A percentile compares a stretch with the other conserved stretches of the same genome.
phyloP scores from a whole-genome alignment of 2,797 vertebrate species.

The Triplophysa bombifrons region DNA sequence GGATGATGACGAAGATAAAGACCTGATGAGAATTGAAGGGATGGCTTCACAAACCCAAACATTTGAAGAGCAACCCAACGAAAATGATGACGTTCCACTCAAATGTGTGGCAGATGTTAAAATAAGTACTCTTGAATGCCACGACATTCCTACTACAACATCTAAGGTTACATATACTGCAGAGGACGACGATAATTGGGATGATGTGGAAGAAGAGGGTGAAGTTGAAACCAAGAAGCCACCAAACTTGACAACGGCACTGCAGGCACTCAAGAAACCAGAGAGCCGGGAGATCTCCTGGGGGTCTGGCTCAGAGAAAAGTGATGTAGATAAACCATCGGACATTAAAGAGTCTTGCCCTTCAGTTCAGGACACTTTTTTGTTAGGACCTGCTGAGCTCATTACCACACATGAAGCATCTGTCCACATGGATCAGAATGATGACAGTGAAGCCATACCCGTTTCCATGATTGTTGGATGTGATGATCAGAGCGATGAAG shows the following conservation, averaged over 20 bases:
- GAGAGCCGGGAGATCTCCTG: slow-evolving; percentile 47
- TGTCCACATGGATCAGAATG: slow-evolving; percentile 36
- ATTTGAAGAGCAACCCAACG: slow-evolving; percentile 10
- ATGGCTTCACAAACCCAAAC: slow-evolving; percentile 6
- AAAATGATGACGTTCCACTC: slow-evolving; percentile 2
- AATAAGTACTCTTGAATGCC: not conserved
- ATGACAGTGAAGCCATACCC: slow-evolving; percentile 57
- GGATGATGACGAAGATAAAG: slow-evolving; percentile 49
- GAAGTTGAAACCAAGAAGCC: slow-evolving; percentile 12
- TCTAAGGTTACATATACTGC: slow-evolving; percentile 9
- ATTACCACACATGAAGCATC: not conserved
- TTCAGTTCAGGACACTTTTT: slow-evolving; percentile 6
- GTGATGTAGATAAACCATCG: not conserved
- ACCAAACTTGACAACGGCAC: slow-evolving; percentile 21
- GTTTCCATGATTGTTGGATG: slow-evolving; percentile 66
- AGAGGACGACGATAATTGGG: slow-evolving; percentile 29
- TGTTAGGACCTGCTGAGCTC: slow-evolving; percentile 20
- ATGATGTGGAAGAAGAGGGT: slow-evolving; percentile 33
- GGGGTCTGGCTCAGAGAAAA: slow-evolving; percentile 45
- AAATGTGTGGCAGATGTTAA: slow-evolving; percentile 6
- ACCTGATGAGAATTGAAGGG: slow-evolving; percentile 24
- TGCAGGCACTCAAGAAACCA: slow-evolving; percentile 39
- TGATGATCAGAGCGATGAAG: slow-evolving; percentile 46
- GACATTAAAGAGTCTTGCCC: not conserved
- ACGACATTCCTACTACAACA: not conserved